A percentile compares a stretch with the other conserved stretches of the same genome.
phyloP scores from a whole-genome alignment of 2,113 vertebrate species.

The Proteles cristata region DNA sequence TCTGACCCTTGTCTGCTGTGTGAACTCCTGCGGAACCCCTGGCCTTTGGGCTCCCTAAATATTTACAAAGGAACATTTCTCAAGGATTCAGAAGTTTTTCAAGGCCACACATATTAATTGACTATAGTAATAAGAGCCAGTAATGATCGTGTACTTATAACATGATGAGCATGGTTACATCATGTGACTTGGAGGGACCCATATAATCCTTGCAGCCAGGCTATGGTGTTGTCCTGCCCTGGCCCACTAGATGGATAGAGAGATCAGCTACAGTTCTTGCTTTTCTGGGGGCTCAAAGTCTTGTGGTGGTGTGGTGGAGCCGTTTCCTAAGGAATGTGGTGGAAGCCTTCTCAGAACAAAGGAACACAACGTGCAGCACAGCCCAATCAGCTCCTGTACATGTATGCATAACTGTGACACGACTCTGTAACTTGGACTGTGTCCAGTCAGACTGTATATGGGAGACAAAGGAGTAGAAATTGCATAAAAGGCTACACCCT shows the following conservation, averaged over 20 bases:
- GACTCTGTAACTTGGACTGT: too few relatives aligned
- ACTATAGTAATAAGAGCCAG: not conserved
- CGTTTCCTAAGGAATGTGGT: too few relatives aligned
- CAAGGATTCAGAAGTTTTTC: not conserved
- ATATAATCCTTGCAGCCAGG: not conserved
- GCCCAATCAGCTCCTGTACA: too few relatives aligned
- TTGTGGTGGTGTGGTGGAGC: not conserved
- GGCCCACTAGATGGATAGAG: not conserved
- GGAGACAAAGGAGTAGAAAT: too few relatives aligned
- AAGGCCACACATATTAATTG: not conserved
- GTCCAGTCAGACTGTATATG: too few relatives aligned
- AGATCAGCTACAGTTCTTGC: not conserved
- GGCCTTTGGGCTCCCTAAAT: not conserved
- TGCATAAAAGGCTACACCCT: too few relatives aligned
- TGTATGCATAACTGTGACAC: too few relatives aligned
- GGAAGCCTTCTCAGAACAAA: too few relatives aligned
- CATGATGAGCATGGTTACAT: not conserved
- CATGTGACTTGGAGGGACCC: not conserved
- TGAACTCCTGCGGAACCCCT: not conserved
- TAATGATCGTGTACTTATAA: not conserved
- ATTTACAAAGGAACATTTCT: not conserved
- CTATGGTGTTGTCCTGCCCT: not conserved
- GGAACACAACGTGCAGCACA: too few relatives aligned
- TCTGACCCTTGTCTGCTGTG: not conserved
- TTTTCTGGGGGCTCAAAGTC: not conserved